Evolutionary conservation across 2,113 vertebrate genomes (phyloP), one percentile per base, ranked within the genome.

Genomic region (Zeus faber): DNA sequence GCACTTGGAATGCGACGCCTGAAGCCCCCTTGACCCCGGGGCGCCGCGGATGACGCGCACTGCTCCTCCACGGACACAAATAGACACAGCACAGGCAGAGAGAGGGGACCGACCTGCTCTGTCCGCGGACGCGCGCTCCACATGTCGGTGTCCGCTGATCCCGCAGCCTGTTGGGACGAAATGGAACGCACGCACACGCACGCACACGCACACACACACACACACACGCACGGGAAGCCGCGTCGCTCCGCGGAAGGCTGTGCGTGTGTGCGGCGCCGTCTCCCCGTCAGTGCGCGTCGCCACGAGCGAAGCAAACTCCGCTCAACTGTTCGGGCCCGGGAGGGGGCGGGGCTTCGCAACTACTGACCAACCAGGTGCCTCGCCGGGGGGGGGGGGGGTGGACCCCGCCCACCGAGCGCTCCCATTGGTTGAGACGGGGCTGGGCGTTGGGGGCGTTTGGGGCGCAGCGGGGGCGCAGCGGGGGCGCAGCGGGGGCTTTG

Each of bases 51-150:
- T 37, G 25, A 43, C 51, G 4, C 39, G 17, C 5, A 51, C 23
- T 25, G n/a, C 21, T 8, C 21, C n/a, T 29, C 46, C 20, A 18
- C 44, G 40, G 61, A 66, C 73, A 7, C 64, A 74, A 68, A 81
- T 74, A 80, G 70, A 59, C 22, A 26, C 33, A 54, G 37, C 24
- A 63, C 8, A 44, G 14, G 60, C 17, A 61, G 39, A 54, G 20
- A 31, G 53, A 11, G 40, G 14, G 13, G 35, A 82, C 85, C 58
- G 57, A 87, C 85, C 85, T 85, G 83, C 83, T 73, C 67, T 62
- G 14, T 59, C 1, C 58, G 80, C 70, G 81, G 71, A 67, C 78
- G 6, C 14, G 37, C 33, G 49, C 65, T 39, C 80, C 77, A 62
- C 82, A 87, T 87, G 59, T 39, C 72, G 69, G 41, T 65, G 41